Base-by-base conservation (phyloP, 1,140 invertebrate genomes). In the Euschistus heros region DNA sequence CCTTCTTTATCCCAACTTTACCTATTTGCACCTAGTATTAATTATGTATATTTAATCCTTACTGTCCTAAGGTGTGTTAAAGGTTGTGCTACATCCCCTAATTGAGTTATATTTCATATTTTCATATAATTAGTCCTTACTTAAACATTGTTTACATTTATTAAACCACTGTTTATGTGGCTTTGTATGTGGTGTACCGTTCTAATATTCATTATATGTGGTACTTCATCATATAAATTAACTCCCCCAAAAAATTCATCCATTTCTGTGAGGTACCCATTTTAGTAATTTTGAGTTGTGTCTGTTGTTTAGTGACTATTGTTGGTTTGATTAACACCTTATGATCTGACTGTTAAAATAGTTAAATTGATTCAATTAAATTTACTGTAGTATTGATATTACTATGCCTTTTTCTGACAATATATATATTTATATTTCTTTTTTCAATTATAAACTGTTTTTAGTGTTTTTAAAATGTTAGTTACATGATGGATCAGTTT, bases 221-320 rank as follows among this genome's bases (percentile, higher is more conserved):
- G 14, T 37, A 6, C 37, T 18, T 37, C 10, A n/a, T 24, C 2
- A 4, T 63, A 20, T 55, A 7, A 17, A 42, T 33, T 33, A 22
- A 13, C 26, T 52, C 3, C 46, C 26, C 22, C n/a, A 5, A 2
- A 42, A 66, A 66, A 66, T 63, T 65, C 17, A 42, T 54, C 7
- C 57, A 67, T 64, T 46, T 70, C 62, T 27, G 37, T 33, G 52
- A 47, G 62, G 68, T 63, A 70, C 69, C 69, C 69, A 69, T 70
- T 70, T 70, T 70, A 44, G 69, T 54, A 52, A 69, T 65, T 70
- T 68, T 62, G 63, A 59, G 37, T 68, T 60, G 14, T 66, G 67
- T 30, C 22, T 65, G 27, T n/a, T 13, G 18, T 54, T n/a, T 37
- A 37, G 33, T 37, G 42, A 30, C 26, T 33, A 26, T 33, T 22